Conservation (phyloP, 2,888 invertebrate species). For the Limenitis camilla region DNA sequence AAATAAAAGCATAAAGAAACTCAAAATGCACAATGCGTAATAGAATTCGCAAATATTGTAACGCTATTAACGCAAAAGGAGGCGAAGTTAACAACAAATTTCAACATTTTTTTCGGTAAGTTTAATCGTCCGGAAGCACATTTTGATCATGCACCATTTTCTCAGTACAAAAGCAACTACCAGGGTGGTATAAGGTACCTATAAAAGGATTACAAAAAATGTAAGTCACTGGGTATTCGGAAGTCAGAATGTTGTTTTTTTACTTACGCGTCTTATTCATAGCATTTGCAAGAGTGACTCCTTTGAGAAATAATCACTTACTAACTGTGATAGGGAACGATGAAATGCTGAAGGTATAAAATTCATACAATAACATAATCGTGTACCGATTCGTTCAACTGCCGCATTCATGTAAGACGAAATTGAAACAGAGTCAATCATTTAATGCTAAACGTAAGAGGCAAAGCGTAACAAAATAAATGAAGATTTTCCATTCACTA, state of each 20-base stretch:
- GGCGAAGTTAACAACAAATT: conserved; percentile 71
- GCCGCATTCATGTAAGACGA: conserved; percentile 67
- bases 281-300: conserved; percentile 48
- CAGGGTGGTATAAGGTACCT: conserved; percentile 53
- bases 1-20: conserved; percentile 45
- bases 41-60: conserved; percentile 73
- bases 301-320: conserved; percentile 56
- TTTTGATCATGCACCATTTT: conserved; percentile 63
- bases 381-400: conserved; percentile 70
- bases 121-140: conserved; percentile 68
- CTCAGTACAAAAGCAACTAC: conserved; percentile 49
- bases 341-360: conserved; percentile 56
- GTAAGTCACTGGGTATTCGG: conserved; percentile 26
- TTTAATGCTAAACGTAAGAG: conserved; percentile 70
- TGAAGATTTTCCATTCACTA: conserved; percentile 69
- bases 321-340: conserved; percentile 55
- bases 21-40: conserved; percentile 65
- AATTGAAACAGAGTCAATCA: conserved; percentile 74
- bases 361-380: conserved; percentile 72
- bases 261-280: conserved; percentile 72
- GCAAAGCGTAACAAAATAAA: conserved; percentile 70
- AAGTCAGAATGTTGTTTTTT: conserved; percentile 30
- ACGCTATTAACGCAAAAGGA: conserved; percentile 71
- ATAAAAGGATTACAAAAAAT: conserved; percentile 26
- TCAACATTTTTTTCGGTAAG: conserved; percentile 60